A percentile compares a stretch with the other conserved stretches of the same genome.
phyloP scores from a whole-genome alignment of 2,888 invertebrate genomes.

The Noctua janthe region DNA sequence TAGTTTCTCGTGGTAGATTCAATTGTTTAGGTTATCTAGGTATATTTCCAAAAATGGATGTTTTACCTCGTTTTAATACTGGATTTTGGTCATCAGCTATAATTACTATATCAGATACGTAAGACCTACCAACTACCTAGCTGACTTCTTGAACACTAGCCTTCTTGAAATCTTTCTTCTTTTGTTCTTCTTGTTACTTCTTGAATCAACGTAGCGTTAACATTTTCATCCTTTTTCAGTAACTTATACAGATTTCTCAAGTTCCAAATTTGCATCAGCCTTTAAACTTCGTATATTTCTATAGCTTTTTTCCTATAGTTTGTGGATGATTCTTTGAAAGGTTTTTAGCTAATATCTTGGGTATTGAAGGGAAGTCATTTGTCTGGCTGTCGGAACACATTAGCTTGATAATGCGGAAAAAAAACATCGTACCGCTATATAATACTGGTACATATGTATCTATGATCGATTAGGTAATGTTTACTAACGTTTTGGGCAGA shows the following conservation, averaged over 20 bases:
- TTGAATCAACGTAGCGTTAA: neutral
- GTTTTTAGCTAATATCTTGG: conserved; percentile 64
- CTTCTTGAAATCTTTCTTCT: no score
- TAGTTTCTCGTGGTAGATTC: neutral
- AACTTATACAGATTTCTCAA: neutral
- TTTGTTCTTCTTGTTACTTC: no score
- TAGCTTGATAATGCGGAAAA: conserved; percentile 57
- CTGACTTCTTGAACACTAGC: no score
- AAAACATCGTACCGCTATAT: conserved; percentile 45
- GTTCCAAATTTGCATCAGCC: neutral
- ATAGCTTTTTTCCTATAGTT: conserved; percentile 24
- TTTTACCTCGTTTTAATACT: neutral
- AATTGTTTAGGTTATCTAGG: neutral
- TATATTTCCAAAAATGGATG: neutral
- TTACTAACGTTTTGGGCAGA: neutral
- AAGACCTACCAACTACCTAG: neutral
- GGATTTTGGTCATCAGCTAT: neutral
- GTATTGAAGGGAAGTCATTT: conserved; percentile 65
- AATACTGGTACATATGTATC: conserved; percentile 14
- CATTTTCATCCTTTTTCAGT: neutral
- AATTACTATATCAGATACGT: neutral
- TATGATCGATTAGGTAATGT: conserved; percentile 13
- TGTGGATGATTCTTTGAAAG: conserved; percentile 57
- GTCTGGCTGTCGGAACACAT: conserved; percentile 70
- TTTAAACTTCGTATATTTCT: neutral